Percentiles rank a stretch among this genome's conserved stretches.
phyloP scores from a whole-genome alignment of 2,113 vertebrate species.

The Rhegmatorhina hoffmannsi region DNA sequence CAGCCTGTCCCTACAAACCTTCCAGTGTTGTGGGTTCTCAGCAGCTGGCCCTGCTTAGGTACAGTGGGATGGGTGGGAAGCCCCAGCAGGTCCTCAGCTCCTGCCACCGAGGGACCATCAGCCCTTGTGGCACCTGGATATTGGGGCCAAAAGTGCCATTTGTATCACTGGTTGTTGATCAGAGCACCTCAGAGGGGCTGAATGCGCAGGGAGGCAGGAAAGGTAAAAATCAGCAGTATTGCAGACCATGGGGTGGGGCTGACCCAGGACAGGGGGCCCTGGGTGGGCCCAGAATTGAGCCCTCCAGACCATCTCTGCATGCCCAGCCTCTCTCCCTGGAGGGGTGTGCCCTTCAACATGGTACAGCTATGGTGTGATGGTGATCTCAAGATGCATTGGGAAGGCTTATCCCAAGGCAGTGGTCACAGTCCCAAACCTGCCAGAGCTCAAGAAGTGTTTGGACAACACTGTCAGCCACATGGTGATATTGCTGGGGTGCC shows the following conservation, averaged over 20 bases:
- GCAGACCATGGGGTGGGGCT: background rate
- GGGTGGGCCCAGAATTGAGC: background rate
- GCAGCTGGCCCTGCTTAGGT: background rate
- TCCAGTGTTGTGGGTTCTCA: accelerated
- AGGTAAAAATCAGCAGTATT: background rate
- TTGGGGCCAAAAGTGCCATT: background rate
- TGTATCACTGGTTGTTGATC: accelerated
- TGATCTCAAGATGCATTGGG: background rate
- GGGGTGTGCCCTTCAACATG: background rate
- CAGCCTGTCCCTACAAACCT: background rate
- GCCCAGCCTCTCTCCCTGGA: background rate
- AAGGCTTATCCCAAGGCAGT: background rate
- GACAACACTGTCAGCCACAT: no score
- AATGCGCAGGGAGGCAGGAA: background rate
- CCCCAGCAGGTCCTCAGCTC: background rate
- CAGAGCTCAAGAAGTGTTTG: background rate
- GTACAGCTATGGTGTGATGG: background rate
- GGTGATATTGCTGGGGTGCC: background rate
- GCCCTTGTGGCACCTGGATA: accelerated
- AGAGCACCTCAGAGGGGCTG: background rate
- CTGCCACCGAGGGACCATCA: background rate
- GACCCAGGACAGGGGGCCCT: background rate
- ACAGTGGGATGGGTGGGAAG: accelerated
- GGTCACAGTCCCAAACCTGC: background rate
- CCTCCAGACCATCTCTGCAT: background rate